phyloP scores from a whole-genome alignment of 2,113 vertebrate genomes.

The Dicrurus megarhynchus region DNA sequence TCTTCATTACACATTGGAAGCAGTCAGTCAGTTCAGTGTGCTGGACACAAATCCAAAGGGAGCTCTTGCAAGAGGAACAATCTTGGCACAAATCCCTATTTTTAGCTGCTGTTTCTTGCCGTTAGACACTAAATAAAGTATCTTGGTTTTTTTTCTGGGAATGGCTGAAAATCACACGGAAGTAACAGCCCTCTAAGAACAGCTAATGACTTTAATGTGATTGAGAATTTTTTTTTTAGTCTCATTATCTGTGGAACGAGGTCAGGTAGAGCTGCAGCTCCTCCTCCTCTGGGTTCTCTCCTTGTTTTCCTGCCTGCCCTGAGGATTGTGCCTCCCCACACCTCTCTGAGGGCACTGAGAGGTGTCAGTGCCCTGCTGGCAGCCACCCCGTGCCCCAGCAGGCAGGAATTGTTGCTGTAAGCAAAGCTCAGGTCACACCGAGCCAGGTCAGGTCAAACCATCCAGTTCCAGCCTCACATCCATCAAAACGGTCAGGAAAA shows the following conservation, averaged over 20 bases:
- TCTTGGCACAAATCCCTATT: not conserved
- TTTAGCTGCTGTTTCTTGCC: not conserved
- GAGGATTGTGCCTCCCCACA: accelerated
- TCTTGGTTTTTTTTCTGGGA: not conserved
- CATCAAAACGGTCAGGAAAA: accelerated
- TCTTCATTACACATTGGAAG: not conserved
- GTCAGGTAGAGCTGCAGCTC: not conserved
- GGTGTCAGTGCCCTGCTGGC: not conserved
- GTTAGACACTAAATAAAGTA: not conserved
- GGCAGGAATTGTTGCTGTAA: not conserved
- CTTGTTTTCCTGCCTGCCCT: not conserved
- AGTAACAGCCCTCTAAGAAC: not conserved
- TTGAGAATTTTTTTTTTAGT: not conserved
- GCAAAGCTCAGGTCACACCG: not conserved
- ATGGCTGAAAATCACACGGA: not conserved
- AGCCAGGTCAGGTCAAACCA: accelerated
- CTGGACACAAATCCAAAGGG: not conserved
- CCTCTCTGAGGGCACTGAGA: accelerated
- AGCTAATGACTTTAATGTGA: not conserved
- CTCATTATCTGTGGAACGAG: not conserved
- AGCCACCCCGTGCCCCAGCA: accelerated
- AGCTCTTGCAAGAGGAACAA: not conserved
- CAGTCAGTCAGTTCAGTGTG: not conserved
- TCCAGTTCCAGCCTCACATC: not conserved
- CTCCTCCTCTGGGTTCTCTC: too few species aligned